Evolutionary conservation across 2,888 invertebrate genomes (phyloP).

Genomic region (Diarsia mendica): DNA sequence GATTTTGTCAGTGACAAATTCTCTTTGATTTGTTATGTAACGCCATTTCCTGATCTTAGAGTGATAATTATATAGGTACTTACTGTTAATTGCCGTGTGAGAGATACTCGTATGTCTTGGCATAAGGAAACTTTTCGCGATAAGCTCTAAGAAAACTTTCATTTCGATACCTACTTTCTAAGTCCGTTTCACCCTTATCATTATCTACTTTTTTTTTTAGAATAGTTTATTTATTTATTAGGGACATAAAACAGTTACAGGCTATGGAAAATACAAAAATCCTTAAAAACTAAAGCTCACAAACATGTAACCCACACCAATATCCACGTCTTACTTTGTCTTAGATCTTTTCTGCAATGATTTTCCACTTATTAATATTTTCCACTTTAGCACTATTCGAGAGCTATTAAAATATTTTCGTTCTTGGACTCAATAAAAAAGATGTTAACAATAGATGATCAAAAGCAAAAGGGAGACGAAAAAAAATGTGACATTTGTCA

Average conservation of each 20-base stretch:
- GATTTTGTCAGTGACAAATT: constrained; percentile 28
- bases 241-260: too few relatives aligned
- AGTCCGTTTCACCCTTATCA: constrained; percentile 10
- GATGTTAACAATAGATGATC: too few relatives aligned
- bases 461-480: too few relatives aligned
- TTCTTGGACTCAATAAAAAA: too few relatives aligned
- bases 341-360: not conserved
- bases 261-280: too few relatives aligned
- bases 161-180: constrained; percentile 40
- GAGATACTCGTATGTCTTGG: constrained; percentile 8
- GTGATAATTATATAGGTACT: not conserved
- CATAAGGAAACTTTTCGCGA: constrained; percentile 26
- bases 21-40: constrained; percentile 12
- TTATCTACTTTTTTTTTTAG: too few relatives aligned
- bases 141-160: constrained; percentile 16
- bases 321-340: too few relatives aligned
- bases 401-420: too few relatives aligned
- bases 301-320: too few relatives aligned
- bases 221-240: too few relatives aligned
- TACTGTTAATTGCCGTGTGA: not conserved
- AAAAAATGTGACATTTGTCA: not conserved
- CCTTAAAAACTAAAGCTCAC: too few relatives aligned
- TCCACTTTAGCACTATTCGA: too few relatives aligned
- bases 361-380: not conserved
- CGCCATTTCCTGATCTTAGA: not conserved